A percentile compares a stretch with the other conserved stretches of the same genome.
Evolutionary conservation across 2,888 invertebrate genomes (phyloP).

Genomic region (Ochropacha duplaris): DNA sequence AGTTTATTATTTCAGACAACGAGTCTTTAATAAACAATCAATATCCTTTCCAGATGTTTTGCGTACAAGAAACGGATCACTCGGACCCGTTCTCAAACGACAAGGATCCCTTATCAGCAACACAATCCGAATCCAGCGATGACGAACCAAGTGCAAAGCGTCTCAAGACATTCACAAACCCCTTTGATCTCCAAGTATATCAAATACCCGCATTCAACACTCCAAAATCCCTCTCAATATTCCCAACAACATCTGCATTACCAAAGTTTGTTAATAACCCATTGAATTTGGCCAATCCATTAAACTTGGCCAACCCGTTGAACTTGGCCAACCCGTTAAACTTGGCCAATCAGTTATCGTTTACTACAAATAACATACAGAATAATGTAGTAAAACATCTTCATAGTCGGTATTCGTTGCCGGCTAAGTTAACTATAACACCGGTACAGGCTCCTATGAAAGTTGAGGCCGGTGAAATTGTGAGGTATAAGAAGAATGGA

Average conservation of each 20-base stretch:
- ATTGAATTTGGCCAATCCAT: slow-evolving; percentile 66
- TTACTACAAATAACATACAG: slow-evolving; percentile 44
- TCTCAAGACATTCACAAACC: slow-evolving; percentile 50
- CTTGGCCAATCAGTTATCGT: slow-evolving; percentile 65
- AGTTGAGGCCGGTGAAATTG: slow-evolving; percentile 50
- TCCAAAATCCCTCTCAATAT: slow-evolving; percentile 63
- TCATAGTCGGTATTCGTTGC: slow-evolving; percentile 64
- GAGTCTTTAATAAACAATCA: background rate
- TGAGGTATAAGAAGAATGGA: slow-evolving; percentile 76
- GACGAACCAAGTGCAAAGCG: slow-evolving; percentile 68
- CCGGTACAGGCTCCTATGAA: slow-evolving; percentile 51
- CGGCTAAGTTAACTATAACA: slow-evolving; percentile 66
- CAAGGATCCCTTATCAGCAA: slow-evolving; percentile 54
- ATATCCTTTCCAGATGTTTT: slow-evolving; percentile 70
- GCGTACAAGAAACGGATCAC: slow-evolving; percentile 67
- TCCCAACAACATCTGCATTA: slow-evolving; percentile 48
- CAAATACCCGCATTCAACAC: slow-evolving; percentile 71
- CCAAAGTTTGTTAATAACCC: slow-evolving; percentile 77
- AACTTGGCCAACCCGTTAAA: slow-evolving; percentile 73
- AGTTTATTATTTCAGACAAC: too few relatives aligned
- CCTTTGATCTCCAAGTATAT: slow-evolving; percentile 72
- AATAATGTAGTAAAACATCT: slow-evolving; percentile 63
- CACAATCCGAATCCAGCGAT: slow-evolving; percentile 63
- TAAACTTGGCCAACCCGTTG: slow-evolving; percentile 73
- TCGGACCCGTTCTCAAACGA: slow-evolving; percentile 39